These are phyloP conservation scores for Scaptomyza reducta DNA, from an alignment of 2,888 invertebrate genomes.

Conservation along the genomic window DNA sequence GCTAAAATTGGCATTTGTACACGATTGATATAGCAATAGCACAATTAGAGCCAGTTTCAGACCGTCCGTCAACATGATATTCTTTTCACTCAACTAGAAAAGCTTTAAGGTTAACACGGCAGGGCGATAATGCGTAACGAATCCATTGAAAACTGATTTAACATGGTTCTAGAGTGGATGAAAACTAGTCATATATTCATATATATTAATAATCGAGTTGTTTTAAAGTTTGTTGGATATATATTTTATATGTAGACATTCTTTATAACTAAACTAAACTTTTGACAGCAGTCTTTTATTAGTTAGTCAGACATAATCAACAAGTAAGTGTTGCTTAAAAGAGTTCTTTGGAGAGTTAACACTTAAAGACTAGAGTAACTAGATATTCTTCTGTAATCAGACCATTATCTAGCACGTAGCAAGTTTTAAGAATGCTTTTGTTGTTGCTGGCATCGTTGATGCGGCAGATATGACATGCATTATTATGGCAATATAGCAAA, in stretches of 20 bases:
- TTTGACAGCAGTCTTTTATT: background rate
- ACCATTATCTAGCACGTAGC: slow-evolving; percentile 29
- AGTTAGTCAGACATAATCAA: background rate
- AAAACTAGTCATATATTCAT: background rate
- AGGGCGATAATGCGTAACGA: background rate
- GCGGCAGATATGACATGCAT: slow-evolving; percentile 74
- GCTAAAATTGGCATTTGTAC: background rate
- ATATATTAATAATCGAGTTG: no score
- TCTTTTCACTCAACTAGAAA: background rate
- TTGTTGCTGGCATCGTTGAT: slow-evolving; percentile 39
- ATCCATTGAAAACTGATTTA: background rate
- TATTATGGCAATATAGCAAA: slow-evolving; percentile 66
- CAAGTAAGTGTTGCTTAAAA: background rate
- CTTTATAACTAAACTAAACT: background rate
- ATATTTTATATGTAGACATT: background rate
- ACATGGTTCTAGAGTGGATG: background rate
- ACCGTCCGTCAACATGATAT: background rate
- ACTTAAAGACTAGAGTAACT: slow-evolving; percentile 1
- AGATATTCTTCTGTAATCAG: slow-evolving; percentile 11
- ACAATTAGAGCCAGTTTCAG: background rate
- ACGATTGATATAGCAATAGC: background rate
- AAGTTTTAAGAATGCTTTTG: slow-evolving; percentile 21
- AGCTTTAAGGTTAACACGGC: no score
- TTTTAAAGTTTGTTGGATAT: no score
- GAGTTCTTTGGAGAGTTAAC: background rate